Evolutionary conservation across 2,888 invertebrate genomes (phyloP).

Genomic region (Nemotelus nigrinus): DNA sequence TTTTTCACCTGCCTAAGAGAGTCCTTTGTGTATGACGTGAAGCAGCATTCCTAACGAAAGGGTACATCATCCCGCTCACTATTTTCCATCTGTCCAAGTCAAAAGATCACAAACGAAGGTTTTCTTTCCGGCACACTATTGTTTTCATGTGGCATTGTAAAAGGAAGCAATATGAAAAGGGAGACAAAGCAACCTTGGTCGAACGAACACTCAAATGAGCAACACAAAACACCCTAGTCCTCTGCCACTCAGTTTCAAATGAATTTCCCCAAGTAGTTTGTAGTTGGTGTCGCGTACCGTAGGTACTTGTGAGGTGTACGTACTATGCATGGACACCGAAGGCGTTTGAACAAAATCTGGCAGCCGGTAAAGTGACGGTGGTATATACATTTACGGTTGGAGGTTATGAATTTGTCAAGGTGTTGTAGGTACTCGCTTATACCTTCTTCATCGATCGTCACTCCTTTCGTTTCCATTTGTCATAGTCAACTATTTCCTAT

Average conservation of each 20-base stretch:
- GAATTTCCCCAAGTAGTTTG: too few relatives aligned
- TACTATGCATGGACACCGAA: conserved; percentile 2
- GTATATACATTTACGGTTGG: conserved; percentile 18
- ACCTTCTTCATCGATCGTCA: too few relatives aligned
- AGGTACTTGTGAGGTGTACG: conserved; percentile 10
- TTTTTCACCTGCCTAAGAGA: too few relatives aligned
- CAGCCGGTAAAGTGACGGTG: neutral
- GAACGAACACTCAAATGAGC: conserved; percentile 44
- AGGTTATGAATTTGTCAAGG: conserved; percentile 16
- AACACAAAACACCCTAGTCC: too few relatives aligned
- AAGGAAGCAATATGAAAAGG: conserved; percentile 37
- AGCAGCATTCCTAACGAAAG: neutral
- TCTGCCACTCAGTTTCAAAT: conserved; percentile 46
- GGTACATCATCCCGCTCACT: neutral
- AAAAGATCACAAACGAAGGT: conserved; percentile 31
- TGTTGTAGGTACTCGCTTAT: too few relatives aligned
- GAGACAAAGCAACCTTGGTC: conserved; percentile 39
- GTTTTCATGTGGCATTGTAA: conserved; percentile 21
- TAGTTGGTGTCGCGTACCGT: neutral
- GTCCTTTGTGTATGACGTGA: too few relatives aligned
- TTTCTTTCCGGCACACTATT: conserved; percentile 17
- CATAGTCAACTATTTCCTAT: too few relatives aligned
- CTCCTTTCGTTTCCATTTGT: too few relatives aligned
- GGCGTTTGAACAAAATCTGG: conserved; percentile 33
- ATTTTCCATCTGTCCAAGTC: conserved; percentile 19